Evolutionary conservation across 2,113 vertebrate species (phyloP).

Genomic region (Sclerurus mexicanus): DNA sequence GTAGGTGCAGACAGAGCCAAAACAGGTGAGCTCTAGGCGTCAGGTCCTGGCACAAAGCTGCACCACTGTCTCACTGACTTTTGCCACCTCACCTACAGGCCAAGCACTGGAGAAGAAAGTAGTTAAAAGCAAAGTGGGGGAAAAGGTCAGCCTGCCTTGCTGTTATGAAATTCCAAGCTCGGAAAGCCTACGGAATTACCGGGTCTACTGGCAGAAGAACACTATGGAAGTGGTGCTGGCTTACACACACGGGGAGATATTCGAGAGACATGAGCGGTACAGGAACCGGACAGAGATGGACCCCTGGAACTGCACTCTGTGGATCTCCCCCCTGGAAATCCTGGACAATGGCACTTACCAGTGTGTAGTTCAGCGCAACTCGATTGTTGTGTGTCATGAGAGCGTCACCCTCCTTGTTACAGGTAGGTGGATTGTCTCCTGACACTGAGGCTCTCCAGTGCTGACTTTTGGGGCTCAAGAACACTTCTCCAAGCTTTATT

Average conservation of each 20-base stretch:
- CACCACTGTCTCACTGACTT: neutral
- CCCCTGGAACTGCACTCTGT: constrained; percentile 37
- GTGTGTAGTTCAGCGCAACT: constrained; percentile 56
- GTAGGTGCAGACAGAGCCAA: neutral
- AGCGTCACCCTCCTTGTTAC: constrained; percentile 7
- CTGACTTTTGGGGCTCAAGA: neutral
- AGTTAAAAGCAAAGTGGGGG: constrained; percentile 32
- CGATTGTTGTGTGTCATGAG: neutral
- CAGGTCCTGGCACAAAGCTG: neutral
- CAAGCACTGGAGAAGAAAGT: neutral
- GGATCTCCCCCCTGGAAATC: constrained; percentile 24
- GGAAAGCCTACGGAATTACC: neutral
- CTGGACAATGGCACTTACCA: constrained; percentile 58
- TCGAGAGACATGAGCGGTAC: accelerated
- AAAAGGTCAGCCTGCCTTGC: constrained; percentile 49
- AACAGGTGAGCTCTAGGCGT: neutral
- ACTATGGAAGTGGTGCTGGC: neutral
- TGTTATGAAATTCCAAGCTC: neutral
- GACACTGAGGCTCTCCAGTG: neutral
- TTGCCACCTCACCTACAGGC: constrained; percentile 36
- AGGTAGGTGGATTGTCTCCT: constrained; percentile 58
- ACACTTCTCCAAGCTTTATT: neutral
- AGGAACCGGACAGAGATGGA: constrained; percentile 39
- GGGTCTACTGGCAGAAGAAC: constrained; percentile 75
- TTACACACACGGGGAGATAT: neutral